These are phyloP conservation scores for Tautogolabrus adspersus DNA, from an alignment of 2,113 vertebrate species.

Conservation along the genomic window DNA sequence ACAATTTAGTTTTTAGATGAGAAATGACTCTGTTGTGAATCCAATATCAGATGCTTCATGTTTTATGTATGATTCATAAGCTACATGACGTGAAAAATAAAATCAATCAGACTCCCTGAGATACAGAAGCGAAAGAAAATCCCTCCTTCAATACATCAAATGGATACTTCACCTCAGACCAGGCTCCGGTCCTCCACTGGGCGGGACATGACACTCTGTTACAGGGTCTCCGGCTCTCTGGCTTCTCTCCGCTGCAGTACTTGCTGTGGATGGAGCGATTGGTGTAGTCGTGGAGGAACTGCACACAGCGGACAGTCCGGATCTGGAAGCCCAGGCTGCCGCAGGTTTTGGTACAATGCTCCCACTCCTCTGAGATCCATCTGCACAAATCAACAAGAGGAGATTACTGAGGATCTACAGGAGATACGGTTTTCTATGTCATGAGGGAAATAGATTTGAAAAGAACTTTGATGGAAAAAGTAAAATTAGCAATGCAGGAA, in stretches of 20 bases:
- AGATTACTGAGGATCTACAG: neutral
- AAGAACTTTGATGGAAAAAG: neutral
- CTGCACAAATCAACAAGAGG: slow-evolving; percentile 70
- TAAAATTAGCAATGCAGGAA: no score
- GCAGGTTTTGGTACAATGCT: slow-evolving; percentile 95
- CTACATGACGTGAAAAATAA: no score
- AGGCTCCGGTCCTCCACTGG: slow-evolving; percentile 91
- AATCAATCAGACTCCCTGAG: neutral
- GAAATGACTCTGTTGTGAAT: no score
- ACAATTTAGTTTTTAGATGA: no score
- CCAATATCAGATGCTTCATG: no score
- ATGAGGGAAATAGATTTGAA: neutral
- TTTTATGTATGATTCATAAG: no score
- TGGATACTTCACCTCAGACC: slow-evolving; percentile 86
- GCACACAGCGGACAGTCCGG: slow-evolving; percentile 92
- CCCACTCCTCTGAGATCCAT: slow-evolving; percentile 94
- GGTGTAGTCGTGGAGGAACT: slow-evolving; percentile 85
- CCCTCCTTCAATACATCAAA: neutral
- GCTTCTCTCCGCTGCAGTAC: slow-evolving; percentile 89
- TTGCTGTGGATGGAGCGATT: slow-evolving; percentile 94
- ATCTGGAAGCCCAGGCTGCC: slow-evolving; percentile 93
- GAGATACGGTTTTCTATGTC: neutral
- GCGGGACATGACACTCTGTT: slow-evolving; percentile 88
- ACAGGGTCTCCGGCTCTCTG: slow-evolving; percentile 90
- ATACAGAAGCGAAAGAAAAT: neutral